Evolutionary conservation across 2,888 invertebrate species (phyloP).

Genomic region (Microctonus brassicae): DNA sequence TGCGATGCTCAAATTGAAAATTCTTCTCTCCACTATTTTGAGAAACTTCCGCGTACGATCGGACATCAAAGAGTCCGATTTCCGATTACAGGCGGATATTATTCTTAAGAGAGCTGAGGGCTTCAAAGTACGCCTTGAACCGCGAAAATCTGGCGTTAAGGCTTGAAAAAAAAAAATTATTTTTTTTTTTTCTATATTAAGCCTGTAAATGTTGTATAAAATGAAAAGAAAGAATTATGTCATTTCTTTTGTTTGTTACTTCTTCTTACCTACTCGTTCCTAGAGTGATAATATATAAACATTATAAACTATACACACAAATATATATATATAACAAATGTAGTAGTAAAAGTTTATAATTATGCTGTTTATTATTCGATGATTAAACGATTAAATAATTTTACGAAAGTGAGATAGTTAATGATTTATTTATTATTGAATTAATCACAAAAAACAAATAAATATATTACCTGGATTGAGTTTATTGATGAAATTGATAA

Average conservation of each 20-base stretch:
- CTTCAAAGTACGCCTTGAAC: slow-evolving; percentile 71
- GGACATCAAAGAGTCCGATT: slow-evolving; percentile 77
- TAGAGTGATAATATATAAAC: background rate
- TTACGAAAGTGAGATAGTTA: background rate
- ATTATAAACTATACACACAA: background rate
- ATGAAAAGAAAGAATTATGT: background rate
- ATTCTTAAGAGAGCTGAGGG: slow-evolving; percentile 82
- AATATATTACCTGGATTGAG: background rate
- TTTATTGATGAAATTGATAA: slow-evolving; percentile 1
- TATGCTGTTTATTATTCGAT: too few relatives aligned
- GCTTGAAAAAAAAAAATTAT: slow-evolving; percentile 43
- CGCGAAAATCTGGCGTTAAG: slow-evolving; percentile 56
- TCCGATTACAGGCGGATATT: slow-evolving; percentile 79
- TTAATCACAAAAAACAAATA: background rate
- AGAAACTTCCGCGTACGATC: slow-evolving; percentile 78
- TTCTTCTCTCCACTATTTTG: slow-evolving; percentile 79
- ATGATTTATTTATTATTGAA: background rate
- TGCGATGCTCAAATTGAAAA: slow-evolving; percentile 83
- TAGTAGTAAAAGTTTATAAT: background rate
- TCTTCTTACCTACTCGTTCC: background rate
- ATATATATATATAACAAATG: background rate
- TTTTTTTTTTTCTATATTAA: background rate
- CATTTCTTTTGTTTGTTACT: slow-evolving; percentile 8
- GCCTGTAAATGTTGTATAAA: slow-evolving; percentile 24
- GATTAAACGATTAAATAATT: background rate